These are phyloP conservation scores for Anthopleura xanthogrammica DNA, from an alignment of 92 coral and sea anemone genomes.

Conservation along the genomic window DNA sequence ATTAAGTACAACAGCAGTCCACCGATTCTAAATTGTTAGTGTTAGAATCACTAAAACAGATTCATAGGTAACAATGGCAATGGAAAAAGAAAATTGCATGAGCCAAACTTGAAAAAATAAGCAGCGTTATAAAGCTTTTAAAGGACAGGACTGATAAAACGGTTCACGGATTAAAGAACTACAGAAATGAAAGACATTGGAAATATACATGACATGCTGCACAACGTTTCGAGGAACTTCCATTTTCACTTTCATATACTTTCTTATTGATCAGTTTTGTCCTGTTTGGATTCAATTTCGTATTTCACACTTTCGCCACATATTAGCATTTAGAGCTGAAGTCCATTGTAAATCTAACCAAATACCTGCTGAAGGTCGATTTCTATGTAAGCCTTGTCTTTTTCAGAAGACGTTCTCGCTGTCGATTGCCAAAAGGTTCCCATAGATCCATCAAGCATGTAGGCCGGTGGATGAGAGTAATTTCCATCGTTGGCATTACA, in stretches of 20 bases:
- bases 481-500: conserved; percentile 79
- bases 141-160: too few relatives aligned
- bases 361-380: conserved; percentile 69
- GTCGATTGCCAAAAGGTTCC: conserved; percentile 89
- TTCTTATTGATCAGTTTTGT: not conserved
- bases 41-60: too few relatives aligned
- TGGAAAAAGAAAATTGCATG: too few relatives aligned
- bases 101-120: too few relatives aligned
- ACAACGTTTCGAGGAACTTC: not conserved
- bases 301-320: not conserved
- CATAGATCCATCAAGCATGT: conserved; percentile 68
- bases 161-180: too few relatives aligned
- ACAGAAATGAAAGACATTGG: too few relatives aligned
- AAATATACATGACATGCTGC: not conserved
- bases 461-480: conserved; percentile 63
- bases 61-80: too few relatives aligned
- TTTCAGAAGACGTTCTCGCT: conserved; percentile 21
- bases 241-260: not conserved
- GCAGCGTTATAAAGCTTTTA: too few relatives aligned
- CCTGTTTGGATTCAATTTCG: not conserved
- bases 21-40: too few relatives aligned
- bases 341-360: not conserved
- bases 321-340: not conserved
- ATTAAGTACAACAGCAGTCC: too few relatives aligned
- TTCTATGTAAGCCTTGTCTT: conserved; percentile 59